These are phyloP conservation scores for Acestrorhynchus altus DNA, from an alignment of 2,797 vertebrate genomes.

Conservation along the genomic window DNA sequence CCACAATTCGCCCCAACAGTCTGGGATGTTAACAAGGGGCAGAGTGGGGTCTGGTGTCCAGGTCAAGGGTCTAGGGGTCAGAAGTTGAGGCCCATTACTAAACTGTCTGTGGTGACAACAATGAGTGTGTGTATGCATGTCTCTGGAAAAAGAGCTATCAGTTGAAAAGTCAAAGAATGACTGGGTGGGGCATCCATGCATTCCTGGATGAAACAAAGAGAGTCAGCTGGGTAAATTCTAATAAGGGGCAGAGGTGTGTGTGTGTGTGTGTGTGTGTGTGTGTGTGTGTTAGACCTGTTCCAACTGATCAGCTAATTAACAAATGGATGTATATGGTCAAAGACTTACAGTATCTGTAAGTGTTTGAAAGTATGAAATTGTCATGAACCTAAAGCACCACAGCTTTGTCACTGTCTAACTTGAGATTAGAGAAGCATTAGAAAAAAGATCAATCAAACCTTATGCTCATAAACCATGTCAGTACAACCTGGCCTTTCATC, in stretches of 20 bases:
- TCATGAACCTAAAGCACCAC: too few relatives aligned
- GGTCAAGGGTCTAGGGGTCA: background rate
- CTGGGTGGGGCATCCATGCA: constrained; percentile 44
- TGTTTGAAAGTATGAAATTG: too few relatives aligned
- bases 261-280: constrained; percentile 27
- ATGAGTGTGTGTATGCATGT: constrained; percentile 9
- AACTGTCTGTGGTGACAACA: constrained; percentile 23
- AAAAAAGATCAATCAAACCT: too few relatives aligned
- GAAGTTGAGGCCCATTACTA: constrained; percentile 12
- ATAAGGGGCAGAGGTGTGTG: background rate
- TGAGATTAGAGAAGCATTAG: too few relatives aligned
- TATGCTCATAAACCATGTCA: constrained; percentile 2
- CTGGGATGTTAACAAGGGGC: background rate
- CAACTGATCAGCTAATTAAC: too few relatives aligned
- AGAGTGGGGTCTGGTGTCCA: background rate
- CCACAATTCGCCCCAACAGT: too few relatives aligned
- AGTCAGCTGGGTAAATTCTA: constrained; percentile 45
- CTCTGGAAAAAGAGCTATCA: constrained; percentile 35
- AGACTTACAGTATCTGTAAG: too few relatives aligned
- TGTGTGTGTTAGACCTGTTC: background rate
- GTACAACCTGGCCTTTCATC: background rate
- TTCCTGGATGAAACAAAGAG: constrained; percentile 44
- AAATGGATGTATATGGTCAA: background rate
- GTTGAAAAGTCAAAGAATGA: constrained; percentile 19
- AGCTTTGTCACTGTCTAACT: too few relatives aligned